Conservation (phyloP, 1,140 invertebrate genomes). For the Bombus superbus region DNA sequence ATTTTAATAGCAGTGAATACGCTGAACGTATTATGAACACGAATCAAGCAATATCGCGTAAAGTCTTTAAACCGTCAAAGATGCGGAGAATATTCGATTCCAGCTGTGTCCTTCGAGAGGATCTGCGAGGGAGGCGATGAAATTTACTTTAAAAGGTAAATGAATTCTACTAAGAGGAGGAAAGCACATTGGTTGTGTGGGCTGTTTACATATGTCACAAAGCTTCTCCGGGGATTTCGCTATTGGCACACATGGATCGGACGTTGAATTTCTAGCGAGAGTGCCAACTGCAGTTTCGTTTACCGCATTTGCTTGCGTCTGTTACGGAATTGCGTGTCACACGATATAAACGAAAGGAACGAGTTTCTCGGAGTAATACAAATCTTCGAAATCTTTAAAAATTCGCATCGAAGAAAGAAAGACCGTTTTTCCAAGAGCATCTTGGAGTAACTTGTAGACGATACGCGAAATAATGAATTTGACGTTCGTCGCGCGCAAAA, state of each 20-base stretch:
- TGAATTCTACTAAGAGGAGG: slow-evolving; percentile 41
- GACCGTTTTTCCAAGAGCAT: neutral
- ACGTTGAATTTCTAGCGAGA: slow-evolving; percentile 23
- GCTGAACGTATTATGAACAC: too few relatives aligned
- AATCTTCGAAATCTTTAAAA: neutral
- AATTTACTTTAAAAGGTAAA: slow-evolving; percentile 49
- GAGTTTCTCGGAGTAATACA: neutral
- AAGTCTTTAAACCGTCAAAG: too few relatives aligned
- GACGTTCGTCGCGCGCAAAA: neutral
- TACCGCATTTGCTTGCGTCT: neutral
- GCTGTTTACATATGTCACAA: slow-evolving; percentile 49
- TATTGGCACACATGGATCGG: slow-evolving; percentile 18
- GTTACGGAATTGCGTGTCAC: slow-evolving; percentile 4
- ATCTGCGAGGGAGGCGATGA: neutral
- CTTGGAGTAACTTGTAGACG: too few relatives aligned
- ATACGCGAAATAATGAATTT: neutral
- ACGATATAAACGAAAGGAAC: neutral
- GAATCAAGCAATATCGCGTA: too few relatives aligned
- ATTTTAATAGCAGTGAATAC: too few relatives aligned
- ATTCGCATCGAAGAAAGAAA: neutral
- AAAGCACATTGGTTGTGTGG: neutral
- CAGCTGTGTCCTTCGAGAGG: neutral
- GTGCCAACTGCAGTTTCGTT: slow-evolving; percentile 10
- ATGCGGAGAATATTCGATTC: slow-evolving; percentile 6
- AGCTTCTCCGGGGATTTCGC: neutral